phyloP scores from a whole-genome alignment of 92 coral and sea anemone genomes.

The Metridium senile region DNA sequence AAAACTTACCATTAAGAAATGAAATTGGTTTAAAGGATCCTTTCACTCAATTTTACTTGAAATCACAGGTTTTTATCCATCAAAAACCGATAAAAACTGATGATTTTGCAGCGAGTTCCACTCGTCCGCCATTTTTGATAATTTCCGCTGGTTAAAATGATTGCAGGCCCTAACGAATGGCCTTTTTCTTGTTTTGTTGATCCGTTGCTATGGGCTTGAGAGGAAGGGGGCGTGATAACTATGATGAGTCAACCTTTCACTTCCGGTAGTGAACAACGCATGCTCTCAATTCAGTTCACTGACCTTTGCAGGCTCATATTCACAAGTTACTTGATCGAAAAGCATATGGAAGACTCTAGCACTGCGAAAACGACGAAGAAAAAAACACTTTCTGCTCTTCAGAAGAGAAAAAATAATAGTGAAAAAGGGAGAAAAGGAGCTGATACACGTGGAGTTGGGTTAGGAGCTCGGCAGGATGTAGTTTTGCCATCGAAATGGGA shows the following conservation, averaged over 20 bases:
- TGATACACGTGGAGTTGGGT: background rate
- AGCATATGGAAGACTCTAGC: background rate
- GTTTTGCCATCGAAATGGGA: background rate
- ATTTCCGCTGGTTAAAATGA: too few relatives aligned
- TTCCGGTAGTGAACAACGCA: background rate
- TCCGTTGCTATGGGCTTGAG: background rate
- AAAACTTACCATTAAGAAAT: too few relatives aligned
- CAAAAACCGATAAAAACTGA: too few relatives aligned
- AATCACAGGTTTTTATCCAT: too few relatives aligned
- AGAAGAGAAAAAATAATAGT: too few relatives aligned
- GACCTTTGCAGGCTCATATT: background rate
- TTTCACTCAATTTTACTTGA: too few relatives aligned
- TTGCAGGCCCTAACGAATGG: too few relatives aligned
- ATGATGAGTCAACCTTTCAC: background rate
- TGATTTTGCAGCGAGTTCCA: too few relatives aligned
- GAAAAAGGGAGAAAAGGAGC: constrained; percentile 6
- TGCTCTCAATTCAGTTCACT: background rate
- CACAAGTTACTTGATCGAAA: background rate
- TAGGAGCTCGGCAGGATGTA: background rate
- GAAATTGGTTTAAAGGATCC: too few relatives aligned
- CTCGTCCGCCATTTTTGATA: too few relatives aligned
- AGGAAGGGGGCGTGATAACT: background rate
- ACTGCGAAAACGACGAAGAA: background rate
- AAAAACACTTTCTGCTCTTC: too few relatives aligned
- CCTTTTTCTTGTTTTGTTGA: too few relatives aligned